Base-by-base conservation (phyloP, 2,888 invertebrate species). In the Drosophila cracens region DNA sequence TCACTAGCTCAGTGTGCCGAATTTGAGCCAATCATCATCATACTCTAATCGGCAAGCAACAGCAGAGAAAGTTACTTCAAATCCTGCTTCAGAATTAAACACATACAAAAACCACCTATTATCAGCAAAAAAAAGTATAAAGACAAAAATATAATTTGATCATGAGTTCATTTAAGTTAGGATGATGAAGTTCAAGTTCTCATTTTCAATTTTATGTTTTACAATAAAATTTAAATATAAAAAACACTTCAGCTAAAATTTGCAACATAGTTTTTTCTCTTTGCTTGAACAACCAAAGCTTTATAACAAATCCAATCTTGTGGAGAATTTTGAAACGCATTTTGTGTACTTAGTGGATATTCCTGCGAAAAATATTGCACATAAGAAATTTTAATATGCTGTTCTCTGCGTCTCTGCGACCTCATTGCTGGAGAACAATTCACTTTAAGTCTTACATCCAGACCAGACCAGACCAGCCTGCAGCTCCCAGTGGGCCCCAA, bases 41-140 rank as follows among this genome's bases (percentile, higher is more conserved):
- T 38, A 69, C 51, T 61, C 25, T 4, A 40, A 33, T 76, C 21
- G 78, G 59, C 69, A 74, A 58, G 75, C 82, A 82, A 70, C 67
- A 75, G 27, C 72, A 63, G 82, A 87, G 82, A 82, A 82, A 87
- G 87, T 81, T 79, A 58, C 33, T 16, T 29, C n/a, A 36, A 40
- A 54, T 46, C 43, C 67, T n/a, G 16, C 8, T 59, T 29, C n/a
- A 27, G 40, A 34, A 18, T 27, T 21, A 4, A 31, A 10, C 46
- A 25, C 21, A 46, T 13, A 46, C 4, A 25, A 46, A 46, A 16
- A 10, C 46, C 1, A 21, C 3, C 43, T 21, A 7, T 43, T 43
- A 43, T 16, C 1, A 6, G 36, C 1, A 18, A 11, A 7, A 18
- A 27, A 18, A 13, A 21, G 0, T 10, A 27, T 7, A 13, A 13